Conservation (phyloP, 2,797 vertebrate species). For the Pseudochirops corinnae region DNA sequence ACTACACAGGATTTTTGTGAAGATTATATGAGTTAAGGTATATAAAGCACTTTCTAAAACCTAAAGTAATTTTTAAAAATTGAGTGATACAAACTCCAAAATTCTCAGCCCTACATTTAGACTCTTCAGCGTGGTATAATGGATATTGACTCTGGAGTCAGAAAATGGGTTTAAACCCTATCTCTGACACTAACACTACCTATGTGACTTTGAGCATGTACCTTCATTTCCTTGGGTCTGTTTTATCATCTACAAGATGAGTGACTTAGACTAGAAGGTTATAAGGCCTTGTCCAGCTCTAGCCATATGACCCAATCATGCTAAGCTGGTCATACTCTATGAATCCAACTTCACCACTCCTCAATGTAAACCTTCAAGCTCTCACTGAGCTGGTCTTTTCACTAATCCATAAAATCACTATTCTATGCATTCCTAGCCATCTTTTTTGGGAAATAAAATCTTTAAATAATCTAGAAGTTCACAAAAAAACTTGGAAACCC, state of each 20-base stretch:
- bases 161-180: not conserved
- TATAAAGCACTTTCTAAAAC: not conserved
- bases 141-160: not conserved
- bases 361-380: not conserved
- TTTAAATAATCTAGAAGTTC: not conserved
- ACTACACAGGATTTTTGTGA: not conserved
- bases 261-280: not conserved
- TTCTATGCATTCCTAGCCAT: not conserved
- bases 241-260: not conserved
- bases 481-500: slow-evolving; percentile 20
- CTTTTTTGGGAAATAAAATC: not conserved
- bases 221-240: not conserved
- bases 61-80: not conserved
- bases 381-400: not conserved
- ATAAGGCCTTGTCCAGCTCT: not conserved
- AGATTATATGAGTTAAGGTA: not conserved
- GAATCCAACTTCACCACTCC: not conserved
- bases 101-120: not conserved
- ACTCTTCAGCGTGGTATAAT: not conserved
- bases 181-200: not conserved
- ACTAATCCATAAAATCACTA: not conserved
- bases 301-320: not conserved
- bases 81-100: not conserved
- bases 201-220: not conserved
- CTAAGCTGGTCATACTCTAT: not conserved